Base-by-base conservation (phyloP, 2,888 invertebrate species). In the Stictocephala bisonia region DNA sequence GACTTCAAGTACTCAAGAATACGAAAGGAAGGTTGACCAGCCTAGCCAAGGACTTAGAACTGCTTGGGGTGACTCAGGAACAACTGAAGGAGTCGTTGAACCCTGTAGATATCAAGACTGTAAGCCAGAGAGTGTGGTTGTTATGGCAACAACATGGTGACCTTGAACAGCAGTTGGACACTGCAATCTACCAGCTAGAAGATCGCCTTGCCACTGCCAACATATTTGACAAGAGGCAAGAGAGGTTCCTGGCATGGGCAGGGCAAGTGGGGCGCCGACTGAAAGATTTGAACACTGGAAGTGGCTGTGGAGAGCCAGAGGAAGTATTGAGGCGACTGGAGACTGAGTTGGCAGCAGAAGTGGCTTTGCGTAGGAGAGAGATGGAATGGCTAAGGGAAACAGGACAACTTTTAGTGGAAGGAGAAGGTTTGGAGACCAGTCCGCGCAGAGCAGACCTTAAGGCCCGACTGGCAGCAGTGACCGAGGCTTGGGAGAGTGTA, bases 71-170 rank as follows among this genome's bases (percentile, higher is more conserved):
- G 0, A 89, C 90, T 29, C 91, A 93, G 79, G 94, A 95, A 82
- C 91, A 94, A 83, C 85, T 96, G 2, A 93, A 94, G 80, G 94
- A 95, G 82, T 93, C 93, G 79, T 86, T 95, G 3, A 93, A 93
- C 82, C 93, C 94, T 0, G 89, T 90, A 56, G 95, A 96, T 81
- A 91, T 94, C 84, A 92, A 94, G 82, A 86, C 90, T 13, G 89
- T 95, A 58, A 90, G 90, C 78, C 95, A 95, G 82, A 88, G 89
- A 77, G 88, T 91, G 76, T 92, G 93, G 89, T 87, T 94, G 74
- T 83, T 95, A 68, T 88, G 90, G 83, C 94, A 95, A 81, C 93
- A 93, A 79, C 91, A 94, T 78, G 90, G 90, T 0, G 95, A 95
- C 79, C 83, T 95, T 1, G 93, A 94, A 79, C 91, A 93, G 79